These are phyloP conservation scores for Hylyphantes graminicola DNA, from an alignment of 1,140 invertebrate species.

Conservation along the genomic window DNA sequence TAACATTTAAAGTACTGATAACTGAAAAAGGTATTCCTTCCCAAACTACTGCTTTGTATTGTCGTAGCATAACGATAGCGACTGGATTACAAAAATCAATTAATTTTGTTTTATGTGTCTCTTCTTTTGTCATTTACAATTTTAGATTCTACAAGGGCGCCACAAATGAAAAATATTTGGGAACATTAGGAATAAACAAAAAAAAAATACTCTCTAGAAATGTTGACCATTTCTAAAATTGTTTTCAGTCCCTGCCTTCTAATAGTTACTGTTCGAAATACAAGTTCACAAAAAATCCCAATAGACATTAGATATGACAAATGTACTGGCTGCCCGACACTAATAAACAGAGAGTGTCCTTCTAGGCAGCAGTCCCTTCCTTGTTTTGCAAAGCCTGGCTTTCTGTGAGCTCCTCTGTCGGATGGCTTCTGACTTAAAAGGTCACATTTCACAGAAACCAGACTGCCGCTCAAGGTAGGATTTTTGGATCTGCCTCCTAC, in stretches of 20 bases:
- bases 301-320: conserved; percentile 26
- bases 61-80: too few species aligned
- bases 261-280: neutral
- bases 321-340: conserved; percentile 55
- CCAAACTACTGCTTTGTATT: too few species aligned
- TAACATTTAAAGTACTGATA: too few species aligned
- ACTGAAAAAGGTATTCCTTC: too few species aligned
- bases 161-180: too few species aligned
- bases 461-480: conserved; percentile 49
- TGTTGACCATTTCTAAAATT: neutral
- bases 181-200: too few species aligned
- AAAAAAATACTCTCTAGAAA: too few species aligned
- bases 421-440: conserved; percentile 39
- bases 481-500: conserved; percentile 38
- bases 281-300: neutral
- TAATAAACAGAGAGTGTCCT: conserved; percentile 57
- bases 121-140: too few species aligned
- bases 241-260: conserved; percentile 19
- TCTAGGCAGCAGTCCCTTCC: conserved; percentile 48
- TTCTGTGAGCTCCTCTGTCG: conserved; percentile 52
- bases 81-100: too few species aligned
- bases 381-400: conserved; percentile 54
- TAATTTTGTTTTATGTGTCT: too few species aligned
- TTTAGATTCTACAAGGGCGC: too few species aligned
- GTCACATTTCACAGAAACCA: conserved; percentile 57